Conservation (phyloP, 2,797 vertebrate species). For the Channa striata region DNA sequence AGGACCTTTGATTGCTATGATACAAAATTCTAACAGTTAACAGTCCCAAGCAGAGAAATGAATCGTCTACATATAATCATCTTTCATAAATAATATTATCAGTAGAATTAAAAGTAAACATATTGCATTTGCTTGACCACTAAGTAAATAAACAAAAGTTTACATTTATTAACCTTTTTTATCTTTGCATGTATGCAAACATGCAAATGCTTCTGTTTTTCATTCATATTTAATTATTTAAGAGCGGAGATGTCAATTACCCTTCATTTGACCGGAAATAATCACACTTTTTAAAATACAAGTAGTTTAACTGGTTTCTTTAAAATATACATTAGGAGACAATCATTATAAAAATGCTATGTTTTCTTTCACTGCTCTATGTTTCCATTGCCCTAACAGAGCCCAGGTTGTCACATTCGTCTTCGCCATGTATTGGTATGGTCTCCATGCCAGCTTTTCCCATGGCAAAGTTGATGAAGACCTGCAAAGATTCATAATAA, state of each 20-base stretch:
- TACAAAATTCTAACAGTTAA: constrained; percentile 24
- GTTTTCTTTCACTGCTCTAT: constrained; percentile 51
- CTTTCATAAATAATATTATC: constrained; percentile 25
- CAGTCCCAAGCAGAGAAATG: constrained; percentile 27
- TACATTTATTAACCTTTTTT: neutral
- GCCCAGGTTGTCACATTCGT: constrained; percentile 50
- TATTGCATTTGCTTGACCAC: constrained; percentile 10
- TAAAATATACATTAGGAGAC: too few relatives aligned
- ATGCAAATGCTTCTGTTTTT: constrained; percentile 11
- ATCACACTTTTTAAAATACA: constrained; percentile 8
- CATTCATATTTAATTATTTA: constrained; percentile 1
- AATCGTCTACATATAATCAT: constrained; percentile 7
- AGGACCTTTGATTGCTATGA: neutral
- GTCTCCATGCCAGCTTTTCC: constrained; percentile 78
- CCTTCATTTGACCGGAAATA: constrained; percentile 32
- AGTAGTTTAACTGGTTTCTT: neutral
- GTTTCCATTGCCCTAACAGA: constrained; percentile 50
- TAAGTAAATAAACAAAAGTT: neutral
- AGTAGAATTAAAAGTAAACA: constrained; percentile 71
- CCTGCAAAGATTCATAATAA: constrained; percentile 79
- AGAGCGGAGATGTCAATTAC: neutral
- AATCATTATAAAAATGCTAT: neutral
- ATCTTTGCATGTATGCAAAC: constrained; percentile 16
- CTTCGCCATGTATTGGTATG: constrained; percentile 45
- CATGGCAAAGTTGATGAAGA: constrained; percentile 98